Evolutionary conservation across 2,113 vertebrate species (phyloP).

Genomic region (Ictalurus furcatus): DNA sequence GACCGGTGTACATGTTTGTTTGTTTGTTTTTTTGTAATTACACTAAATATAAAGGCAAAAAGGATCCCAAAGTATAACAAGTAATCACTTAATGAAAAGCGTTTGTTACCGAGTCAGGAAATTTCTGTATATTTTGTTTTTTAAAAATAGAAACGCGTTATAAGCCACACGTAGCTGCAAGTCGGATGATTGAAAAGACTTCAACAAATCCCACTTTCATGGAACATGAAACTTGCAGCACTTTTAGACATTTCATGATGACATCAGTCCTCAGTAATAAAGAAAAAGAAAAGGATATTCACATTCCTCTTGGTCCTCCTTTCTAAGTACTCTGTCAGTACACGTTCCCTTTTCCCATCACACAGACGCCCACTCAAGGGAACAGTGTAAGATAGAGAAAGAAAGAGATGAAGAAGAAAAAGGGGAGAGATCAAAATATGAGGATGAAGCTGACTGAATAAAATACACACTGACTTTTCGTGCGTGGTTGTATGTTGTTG

Average conservation of each 20-base stretch:
- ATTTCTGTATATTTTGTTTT: background rate
- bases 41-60: background rate
- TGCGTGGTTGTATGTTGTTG: background rate
- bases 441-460: background rate
- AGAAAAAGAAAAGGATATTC: background rate
- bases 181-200: too few relatives aligned
- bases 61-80: background rate
- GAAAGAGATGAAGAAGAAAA: background rate
- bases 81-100: background rate
- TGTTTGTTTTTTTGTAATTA: background rate
- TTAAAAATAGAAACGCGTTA: background rate
- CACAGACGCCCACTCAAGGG: background rate
- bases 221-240: too few relatives aligned
- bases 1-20: too few relatives aligned
- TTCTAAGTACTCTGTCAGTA: background rate
- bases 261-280: too few relatives aligned
- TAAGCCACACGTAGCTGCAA: too few relatives aligned
- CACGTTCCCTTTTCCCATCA: background rate
- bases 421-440: conserved; percentile 15
- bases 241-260: background rate
- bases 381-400: background rate
- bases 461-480: background rate
- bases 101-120: background rate
- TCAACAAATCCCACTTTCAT: too few relatives aligned
- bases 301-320: background rate